phyloP scores from a whole-genome alignment of 2,888 invertebrate species.

The Galeruca laticollis region DNA sequence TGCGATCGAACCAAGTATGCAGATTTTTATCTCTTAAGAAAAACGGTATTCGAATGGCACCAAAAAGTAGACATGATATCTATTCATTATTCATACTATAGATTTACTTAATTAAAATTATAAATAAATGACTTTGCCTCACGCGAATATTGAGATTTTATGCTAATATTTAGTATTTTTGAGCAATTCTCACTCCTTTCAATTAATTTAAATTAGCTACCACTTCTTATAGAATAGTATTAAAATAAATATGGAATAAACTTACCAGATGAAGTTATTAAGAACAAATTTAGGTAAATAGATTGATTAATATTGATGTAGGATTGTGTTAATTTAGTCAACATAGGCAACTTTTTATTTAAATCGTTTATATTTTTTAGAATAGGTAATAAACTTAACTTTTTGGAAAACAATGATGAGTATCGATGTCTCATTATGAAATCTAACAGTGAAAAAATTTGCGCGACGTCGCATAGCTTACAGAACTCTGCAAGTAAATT shows the following conservation, averaged over 20 bases:
- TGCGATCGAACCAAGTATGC: constrained; percentile 28
- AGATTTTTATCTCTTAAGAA: constrained; percentile 41
- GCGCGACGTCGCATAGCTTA: too few species aligned
- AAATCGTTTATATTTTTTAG: background rate
- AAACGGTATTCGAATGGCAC: constrained; percentile 43
- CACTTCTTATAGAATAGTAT: constrained; percentile 45
- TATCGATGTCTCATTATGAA: too few species aligned
- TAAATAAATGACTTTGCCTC: constrained; percentile 57
- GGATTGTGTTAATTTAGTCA: constrained; percentile 22
- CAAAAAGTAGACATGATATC: constrained; percentile 35
- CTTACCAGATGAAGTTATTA: constrained; percentile 49
- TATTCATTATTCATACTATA: constrained; percentile 51
- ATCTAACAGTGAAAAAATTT: too few species aligned
- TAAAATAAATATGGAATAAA: constrained; percentile 44
- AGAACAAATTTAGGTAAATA: constrained; percentile 32
- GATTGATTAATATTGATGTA: constrained; percentile 24
- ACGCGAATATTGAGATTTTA: constrained; percentile 58
- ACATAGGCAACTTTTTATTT: background rate
- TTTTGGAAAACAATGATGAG: too few species aligned
- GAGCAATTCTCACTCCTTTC: constrained; percentile 45
- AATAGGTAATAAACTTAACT: background rate
- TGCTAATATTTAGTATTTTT: constrained; percentile 53
- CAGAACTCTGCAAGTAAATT: too few species aligned
- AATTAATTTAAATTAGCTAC: constrained; percentile 53
- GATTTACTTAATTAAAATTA: constrained; percentile 57